A percentile compares a stretch with the other conserved stretches of the same genome.
These are phyloP conservation scores for Murina feae DNA, from an alignment of 2,113 vertebrate species.

Conservation along the genomic window DNA sequence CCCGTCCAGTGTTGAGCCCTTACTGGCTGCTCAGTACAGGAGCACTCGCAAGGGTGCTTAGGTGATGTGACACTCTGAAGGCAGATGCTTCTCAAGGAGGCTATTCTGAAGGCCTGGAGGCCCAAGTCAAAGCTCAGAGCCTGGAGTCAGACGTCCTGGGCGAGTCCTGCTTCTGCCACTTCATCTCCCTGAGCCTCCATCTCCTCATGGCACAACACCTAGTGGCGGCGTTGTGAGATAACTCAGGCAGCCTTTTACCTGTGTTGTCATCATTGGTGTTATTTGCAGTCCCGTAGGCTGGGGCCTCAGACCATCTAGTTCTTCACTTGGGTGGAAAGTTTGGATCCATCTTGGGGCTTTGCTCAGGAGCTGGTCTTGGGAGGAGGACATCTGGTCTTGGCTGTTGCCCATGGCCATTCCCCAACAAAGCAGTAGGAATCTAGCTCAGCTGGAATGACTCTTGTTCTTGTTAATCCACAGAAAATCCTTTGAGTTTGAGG, in stretches of 20 bases:
- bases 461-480: slow-evolving; percentile 78
- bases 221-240: not conserved
- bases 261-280: not conserved
- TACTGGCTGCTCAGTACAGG: not conserved
- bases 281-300: not conserved
- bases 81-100: not conserved
- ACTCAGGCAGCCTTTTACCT: not conserved
- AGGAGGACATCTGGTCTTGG: not conserved
- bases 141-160: not conserved
- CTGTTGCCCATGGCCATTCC: not conserved
- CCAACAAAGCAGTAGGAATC: not conserved
- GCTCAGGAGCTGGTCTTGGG: not conserved
- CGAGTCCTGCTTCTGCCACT: not conserved
- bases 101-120: not conserved
- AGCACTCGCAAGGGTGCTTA: not conserved
- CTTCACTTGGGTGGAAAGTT: not conserved
- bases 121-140: not conserved
- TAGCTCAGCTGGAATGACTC: slow-evolving; percentile 25
- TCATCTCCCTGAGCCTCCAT: not conserved
- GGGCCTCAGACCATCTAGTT: not conserved
- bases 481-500: slow-evolving; percentile 95
- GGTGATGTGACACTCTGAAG: not conserved
- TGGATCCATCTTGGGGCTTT: not conserved
- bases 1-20: not conserved
- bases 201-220: not conserved